Base-by-base conservation (phyloP, 2,113 vertebrate species). In the Neogale vison region DNA sequence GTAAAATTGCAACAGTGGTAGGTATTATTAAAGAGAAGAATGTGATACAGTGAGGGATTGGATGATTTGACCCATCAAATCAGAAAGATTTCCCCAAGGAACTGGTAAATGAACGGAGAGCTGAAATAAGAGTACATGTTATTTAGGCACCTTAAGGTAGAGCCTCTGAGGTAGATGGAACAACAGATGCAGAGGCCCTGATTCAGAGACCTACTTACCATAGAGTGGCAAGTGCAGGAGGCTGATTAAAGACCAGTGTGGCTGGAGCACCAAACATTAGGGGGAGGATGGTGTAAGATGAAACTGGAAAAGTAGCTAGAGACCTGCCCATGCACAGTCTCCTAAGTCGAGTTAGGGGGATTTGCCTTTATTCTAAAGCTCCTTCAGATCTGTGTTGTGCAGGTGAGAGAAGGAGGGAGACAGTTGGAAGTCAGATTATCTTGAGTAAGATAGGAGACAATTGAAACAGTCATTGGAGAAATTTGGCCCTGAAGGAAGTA, bases 41-140 rank as follows among this genome's bases (percentile, higher is more conserved):
- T 11, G 8, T 34, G 10, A 11, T 67, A 50, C 36, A 57, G 0
- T 55, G n/a, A 90, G 29, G 69, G 7, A 31, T 29, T 80, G 24
- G 24, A 36, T 74, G 57, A 80, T 81, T 93, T 81, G 57, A 95
- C 29, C 29, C 50, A 17, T 81, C 63, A 31, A 31, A 65, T 65
- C 57, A 87, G 72, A 42, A 85, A 81, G 47, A 9, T 90, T 93
- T 92, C n/a, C 61, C 57, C 86, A 45, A 96, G 79, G 39, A 93
- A 88, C n/a, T 57, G 17, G 7, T 59, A 8, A 21, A 47, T 84
- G 84, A 72, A 72, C 45, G 21, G 24, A 91, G n/a, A 94, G 20
- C 67, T 88, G 52, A 84, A 50, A 18, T 29, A 88, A 94, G 23
- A 90, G 29, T 80, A 82, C 12, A 1, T 94, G 23, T 83, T 86